A percentile compares a stretch with the other conserved stretches of the same genome.
Evolutionary conservation across 2,888 invertebrate genomes (phyloP).

Genomic region (Polyploca ridens): DNA sequence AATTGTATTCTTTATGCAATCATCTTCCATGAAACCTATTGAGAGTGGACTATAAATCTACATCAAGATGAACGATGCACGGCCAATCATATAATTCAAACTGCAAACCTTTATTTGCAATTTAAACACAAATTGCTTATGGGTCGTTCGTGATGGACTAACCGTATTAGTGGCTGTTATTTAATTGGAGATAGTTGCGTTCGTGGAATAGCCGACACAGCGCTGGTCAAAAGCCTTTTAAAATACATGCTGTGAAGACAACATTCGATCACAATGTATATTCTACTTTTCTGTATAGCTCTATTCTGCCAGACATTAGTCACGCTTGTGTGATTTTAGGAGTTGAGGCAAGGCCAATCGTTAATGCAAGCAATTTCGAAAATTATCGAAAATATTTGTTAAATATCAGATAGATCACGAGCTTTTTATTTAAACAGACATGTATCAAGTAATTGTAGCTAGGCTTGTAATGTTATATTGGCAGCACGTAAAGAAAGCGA

Average conservation of each 20-base stretch:
- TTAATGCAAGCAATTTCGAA: background rate
- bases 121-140: slow-evolving; percentile 58
- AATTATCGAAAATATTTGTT: background rate
- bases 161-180: slow-evolving; percentile 54
- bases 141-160: slow-evolving; percentile 48
- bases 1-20: slow-evolving; percentile 52
- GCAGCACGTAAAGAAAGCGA: slow-evolving; percentile 62
- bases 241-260: background rate
- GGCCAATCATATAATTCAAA: slow-evolving; percentile 75
- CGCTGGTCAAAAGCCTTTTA: background rate
- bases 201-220: background rate
- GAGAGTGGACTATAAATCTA: slow-evolving; percentile 71
- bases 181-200: slow-evolving; percentile 46
- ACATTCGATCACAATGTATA: no score
- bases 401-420: background rate
- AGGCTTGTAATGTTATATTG: slow-evolving; percentile 44
- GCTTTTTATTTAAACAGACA: no score
- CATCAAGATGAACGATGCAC: slow-evolving; percentile 71
- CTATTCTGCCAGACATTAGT: no score
- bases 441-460: slow-evolving; percentile 23
- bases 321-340: no score
- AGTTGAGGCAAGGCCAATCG: background rate
- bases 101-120: slow-evolving; percentile 73
- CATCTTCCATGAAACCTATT: slow-evolving; percentile 55
- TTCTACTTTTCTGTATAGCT: no score